These are phyloP conservation scores for Ophioderma brevispina DNA, from an alignment of 35 echinoderm and acorn worm species.

Conservation along the genomic window DNA sequence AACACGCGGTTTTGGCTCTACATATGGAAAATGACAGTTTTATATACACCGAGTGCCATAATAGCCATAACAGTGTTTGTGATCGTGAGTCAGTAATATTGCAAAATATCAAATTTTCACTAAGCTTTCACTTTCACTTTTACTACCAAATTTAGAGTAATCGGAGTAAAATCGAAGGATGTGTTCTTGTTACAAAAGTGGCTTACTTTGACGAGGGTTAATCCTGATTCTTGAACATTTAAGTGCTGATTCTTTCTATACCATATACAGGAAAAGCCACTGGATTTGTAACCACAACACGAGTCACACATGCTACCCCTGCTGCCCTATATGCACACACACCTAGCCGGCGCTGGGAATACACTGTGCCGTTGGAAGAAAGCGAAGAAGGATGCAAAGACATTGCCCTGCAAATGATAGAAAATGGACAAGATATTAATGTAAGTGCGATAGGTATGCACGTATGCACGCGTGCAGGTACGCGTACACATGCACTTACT, in stretches of 20 bases:
- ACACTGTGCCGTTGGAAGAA: conserved; percentile 36
- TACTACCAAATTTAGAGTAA: no score
- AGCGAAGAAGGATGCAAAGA: conserved; percentile 39
- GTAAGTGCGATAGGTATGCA: conserved; percentile 11
- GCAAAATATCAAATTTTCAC: no score
- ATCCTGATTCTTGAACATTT: background rate
- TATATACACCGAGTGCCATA: no score
- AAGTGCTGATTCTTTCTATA: background rate
- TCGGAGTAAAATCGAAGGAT: background rate
- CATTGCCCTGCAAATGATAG: conserved; percentile 48
- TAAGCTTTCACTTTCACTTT: no score
- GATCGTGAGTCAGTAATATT: no score
- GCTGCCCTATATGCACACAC: conserved; percentile 75
- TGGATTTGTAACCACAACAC: conserved; percentile 75
- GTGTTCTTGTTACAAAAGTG: background rate
- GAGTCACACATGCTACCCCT: conserved; percentile 88
- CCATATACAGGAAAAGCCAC: conserved; percentile 77
- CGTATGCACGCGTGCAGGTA: background rate
- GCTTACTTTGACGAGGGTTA: background rate
- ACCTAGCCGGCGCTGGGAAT: conserved; percentile 74
- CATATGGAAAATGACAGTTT: no score
- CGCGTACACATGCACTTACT: no score
- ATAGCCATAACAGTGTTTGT: no score
- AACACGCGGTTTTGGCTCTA: no score
- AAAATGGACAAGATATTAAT: conserved; percentile 25